Percentiles rank a stretch among this genome's conserved stretches.
Evolutionary conservation across 1,140 invertebrate species (phyloP).

Genomic region (Diprion similis): DNA sequence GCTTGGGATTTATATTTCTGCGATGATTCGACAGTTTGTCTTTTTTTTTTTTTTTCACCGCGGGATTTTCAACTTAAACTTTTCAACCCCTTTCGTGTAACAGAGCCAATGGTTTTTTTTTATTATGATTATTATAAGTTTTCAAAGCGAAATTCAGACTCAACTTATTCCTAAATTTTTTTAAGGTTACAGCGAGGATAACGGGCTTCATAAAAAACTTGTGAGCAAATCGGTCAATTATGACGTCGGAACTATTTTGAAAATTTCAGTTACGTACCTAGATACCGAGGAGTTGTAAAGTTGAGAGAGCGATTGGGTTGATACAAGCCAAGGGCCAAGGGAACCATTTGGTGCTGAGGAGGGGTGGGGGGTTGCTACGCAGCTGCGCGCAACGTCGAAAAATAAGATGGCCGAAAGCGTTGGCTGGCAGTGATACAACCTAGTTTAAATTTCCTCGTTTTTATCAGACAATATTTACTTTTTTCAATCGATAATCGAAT

Average conservation of each 20-base stretch:
- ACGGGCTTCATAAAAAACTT: too few species aligned
- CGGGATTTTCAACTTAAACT: too few species aligned
- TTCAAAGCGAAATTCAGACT: too few species aligned
- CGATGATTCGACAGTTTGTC: not conserved
- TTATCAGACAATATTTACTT: not conserved
- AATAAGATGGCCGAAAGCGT: slow-evolving; percentile 52
- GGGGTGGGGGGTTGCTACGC: slow-evolving; percentile 40
- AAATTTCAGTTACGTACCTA: not conserved
- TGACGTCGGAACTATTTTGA: too few species aligned
- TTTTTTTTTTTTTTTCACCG: too few species aligned
- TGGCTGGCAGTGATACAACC: slow-evolving; percentile 26
- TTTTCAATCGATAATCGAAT: not conserved
- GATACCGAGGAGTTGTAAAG: not conserved
- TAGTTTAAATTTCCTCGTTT: not conserved
- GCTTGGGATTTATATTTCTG: not conserved
- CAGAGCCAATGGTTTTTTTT: too few species aligned
- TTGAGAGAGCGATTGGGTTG: not conserved
- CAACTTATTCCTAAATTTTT: too few species aligned
- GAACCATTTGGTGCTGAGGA: slow-evolving; percentile 34
- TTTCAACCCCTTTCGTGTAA: too few species aligned
- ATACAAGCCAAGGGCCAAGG: slow-evolving; percentile 20
- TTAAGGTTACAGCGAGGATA: too few species aligned
- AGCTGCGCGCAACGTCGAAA: slow-evolving; percentile 48
- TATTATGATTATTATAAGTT: too few species aligned
- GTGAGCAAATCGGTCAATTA: too few species aligned